These are phyloP conservation scores for Hipposideros larvatus DNA, from an alignment of 2,797 vertebrate genomes.

Conservation along the genomic window DNA sequence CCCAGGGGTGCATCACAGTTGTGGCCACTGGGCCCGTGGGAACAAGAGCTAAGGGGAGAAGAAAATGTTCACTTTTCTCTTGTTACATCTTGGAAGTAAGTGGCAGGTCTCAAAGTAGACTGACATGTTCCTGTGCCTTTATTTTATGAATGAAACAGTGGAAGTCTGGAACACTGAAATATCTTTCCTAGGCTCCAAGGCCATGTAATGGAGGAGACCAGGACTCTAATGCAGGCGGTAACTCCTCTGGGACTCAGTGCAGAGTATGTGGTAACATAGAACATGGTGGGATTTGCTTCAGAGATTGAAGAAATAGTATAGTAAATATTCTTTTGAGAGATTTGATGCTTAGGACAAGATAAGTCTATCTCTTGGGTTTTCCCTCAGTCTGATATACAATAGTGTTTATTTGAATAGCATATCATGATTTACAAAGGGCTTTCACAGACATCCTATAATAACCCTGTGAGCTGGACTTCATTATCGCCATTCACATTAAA, in stretches of 20 bases:
- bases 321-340: background rate
- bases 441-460: background rate
- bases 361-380: background rate
- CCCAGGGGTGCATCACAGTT: background rate
- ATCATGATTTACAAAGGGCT: conserved; percentile 5
- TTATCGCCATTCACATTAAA: background rate
- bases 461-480: background rate
- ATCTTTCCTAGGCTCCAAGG: background rate
- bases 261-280: background rate
- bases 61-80: background rate
- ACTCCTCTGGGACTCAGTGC: background rate
- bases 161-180: background rate
- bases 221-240: background rate
- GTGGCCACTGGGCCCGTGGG: background rate
- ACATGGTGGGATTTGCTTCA: background rate
- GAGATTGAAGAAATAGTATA: background rate
- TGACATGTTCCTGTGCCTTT: background rate
- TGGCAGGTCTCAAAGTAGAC: background rate
- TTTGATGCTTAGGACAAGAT: background rate
- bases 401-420: background rate
- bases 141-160: background rate
- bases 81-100: background rate
- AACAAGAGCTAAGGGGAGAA: background rate
- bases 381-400: background rate
- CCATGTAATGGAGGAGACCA: background rate